These are phyloP conservation scores for Smithornis capensis DNA, from an alignment of 2,113 vertebrate genomes.

Conservation along the genomic window DNA sequence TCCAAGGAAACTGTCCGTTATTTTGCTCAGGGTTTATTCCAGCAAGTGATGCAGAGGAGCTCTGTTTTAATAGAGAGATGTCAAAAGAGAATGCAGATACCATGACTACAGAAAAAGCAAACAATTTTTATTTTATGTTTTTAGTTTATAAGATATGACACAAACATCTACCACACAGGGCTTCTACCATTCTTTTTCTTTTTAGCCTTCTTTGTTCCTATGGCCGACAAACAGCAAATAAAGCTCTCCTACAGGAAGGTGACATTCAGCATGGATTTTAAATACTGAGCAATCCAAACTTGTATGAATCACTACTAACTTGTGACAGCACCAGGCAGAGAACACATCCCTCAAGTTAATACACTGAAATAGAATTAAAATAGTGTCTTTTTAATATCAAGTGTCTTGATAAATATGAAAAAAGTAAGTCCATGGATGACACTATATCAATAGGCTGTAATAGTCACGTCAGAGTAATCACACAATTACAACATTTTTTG, in stretches of 20 bases:
- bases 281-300: neutral
- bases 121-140: neutral
- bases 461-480: neutral
- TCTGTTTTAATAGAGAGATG: neutral
- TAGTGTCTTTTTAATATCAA: neutral
- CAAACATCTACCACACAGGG: neutral
- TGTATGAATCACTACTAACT: neutral
- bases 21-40: accelerated
- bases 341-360: neutral
- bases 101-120: neutral
- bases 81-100: neutral
- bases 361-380: neutral
- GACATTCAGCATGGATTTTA: neutral
- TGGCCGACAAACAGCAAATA: neutral
- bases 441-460: neutral
- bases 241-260: neutral
- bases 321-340: neutral
- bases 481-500: neutral
- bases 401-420: neutral
- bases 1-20: neutral
- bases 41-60: neutral
- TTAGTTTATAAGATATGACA: neutral
- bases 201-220: neutral
- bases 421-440: neutral
- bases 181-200: neutral